Evolutionary conservation across 2,797 vertebrate genomes (phyloP).

Genomic region (Syndactyla subalaris): DNA sequence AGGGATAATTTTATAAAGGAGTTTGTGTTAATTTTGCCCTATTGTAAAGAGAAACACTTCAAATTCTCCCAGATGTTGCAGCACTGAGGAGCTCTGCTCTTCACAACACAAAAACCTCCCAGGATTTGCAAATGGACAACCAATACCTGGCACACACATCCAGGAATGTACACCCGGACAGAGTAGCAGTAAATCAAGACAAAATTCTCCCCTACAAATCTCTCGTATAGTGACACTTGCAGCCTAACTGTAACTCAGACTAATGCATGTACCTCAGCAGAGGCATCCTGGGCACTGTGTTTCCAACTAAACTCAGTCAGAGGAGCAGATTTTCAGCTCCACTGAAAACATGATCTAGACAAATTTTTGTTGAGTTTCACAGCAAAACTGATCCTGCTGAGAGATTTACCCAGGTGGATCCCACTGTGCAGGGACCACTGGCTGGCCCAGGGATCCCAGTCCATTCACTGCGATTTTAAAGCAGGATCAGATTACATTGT

Average conservation of each 20-base stretch:
- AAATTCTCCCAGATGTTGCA: not conserved
- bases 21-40: not conserved
- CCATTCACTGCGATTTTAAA: not conserved
- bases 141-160: accelerated
- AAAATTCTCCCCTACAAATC: not conserved
- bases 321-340: not conserved
- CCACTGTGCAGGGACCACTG: not conserved
- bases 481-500: not conserved
- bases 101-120: accelerated
- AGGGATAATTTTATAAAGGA: conserved; percentile 19
- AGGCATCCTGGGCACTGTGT: accelerated
- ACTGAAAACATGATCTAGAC: not conserved
- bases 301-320: not conserved
- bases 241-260: not conserved
- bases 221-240: not conserved
- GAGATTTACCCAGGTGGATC: not conserved
- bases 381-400: not conserved
- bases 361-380: not conserved
- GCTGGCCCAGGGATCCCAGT: not conserved
- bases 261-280: accelerated
- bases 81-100: not conserved
- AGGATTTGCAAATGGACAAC: not conserved
- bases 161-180: not conserved
- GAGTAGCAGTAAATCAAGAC: not conserved
- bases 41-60: not conserved